Conservation (phyloP, 2,888 invertebrate genomes). For the Linyphia triangularis region DNA sequence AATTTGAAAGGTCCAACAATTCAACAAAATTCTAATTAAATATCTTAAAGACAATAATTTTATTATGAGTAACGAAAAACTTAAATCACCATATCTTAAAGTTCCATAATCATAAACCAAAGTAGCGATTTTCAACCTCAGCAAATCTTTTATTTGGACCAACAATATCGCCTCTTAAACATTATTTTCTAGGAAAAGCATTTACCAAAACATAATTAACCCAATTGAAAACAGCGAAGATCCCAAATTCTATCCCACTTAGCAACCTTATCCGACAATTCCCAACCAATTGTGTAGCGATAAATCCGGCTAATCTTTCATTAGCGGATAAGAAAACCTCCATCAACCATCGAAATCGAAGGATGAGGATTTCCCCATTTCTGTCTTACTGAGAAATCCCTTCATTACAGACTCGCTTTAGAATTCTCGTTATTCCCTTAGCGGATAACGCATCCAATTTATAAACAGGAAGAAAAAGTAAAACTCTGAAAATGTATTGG, state of each 20-base stretch:
- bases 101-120: too few species aligned
- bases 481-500: neutral
- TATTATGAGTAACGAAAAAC: too few species aligned
- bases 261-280: neutral
- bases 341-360: too few species aligned
- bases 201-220: neutral
- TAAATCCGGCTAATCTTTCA: neutral
- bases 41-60: too few species aligned
- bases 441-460: neutral
- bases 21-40: too few species aligned
- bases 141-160: too few species aligned
- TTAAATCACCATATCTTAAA: too few species aligned
- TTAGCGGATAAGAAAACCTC: neutral
- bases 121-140: too few species aligned
- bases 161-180: too few species aligned
- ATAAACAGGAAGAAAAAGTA: neutral
- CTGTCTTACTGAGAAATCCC: neutral
- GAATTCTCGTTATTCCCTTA: neutral
- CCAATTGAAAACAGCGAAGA: neutral
- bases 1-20: too few species aligned
- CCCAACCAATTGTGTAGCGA: neutral
- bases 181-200: neutral
- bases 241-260: neutral
- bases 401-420: neutral
- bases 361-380: neutral